Evolutionary conservation across 2,797 vertebrate genomes (phyloP), one percentile per base, ranked within the genome.

Genomic region (Centropyge bicolor): DNA sequence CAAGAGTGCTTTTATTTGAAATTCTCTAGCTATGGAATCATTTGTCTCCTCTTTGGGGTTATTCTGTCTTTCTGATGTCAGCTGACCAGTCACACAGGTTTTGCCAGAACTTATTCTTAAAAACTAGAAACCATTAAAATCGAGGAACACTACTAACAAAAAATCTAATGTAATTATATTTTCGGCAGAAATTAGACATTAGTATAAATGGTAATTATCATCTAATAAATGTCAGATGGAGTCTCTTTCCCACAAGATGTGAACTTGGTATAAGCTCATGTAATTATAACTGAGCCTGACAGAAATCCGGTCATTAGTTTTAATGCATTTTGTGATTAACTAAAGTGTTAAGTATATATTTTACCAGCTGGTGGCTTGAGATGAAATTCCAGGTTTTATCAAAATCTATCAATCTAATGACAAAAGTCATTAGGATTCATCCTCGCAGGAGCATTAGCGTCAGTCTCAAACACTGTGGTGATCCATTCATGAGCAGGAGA

Each of bases 41-140:
- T 74, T 79, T 83, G 10, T 8, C 35, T 67, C 19, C 36, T 73
- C 43, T 81, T 55, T 61, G 6, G 35, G 48, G n/a, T 82, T 35
- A 57, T 51, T 73, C 6, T 59, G 24, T 41, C 27, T 35, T 24
- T 62, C 17, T 57, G 43, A 67, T 54, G 20, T 40, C 36, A 46
- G 35, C 20, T 69, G 43, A 52, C 52, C 24, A 52, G 41, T 52
- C 0, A 0, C 2, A 13, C 9, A 0, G 27, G 22, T 65, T 57
- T 41, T 4, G 13, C 40, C 13, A 17, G 6, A 65, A 60, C 7
- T n/a, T 43, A 10, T 14, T 59, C 31, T 31, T 22, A 72, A 63
- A 24, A 73, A n/a, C 6, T 13, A 27, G 10, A n/a, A 68, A 46
- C n/a, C 9, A 6, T 22, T 6, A 4, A 22, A 40, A 48, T 67